Evolutionary conservation across 2,113 vertebrate species (phyloP).

Genomic region (Eptesicus fuscus): DNA sequence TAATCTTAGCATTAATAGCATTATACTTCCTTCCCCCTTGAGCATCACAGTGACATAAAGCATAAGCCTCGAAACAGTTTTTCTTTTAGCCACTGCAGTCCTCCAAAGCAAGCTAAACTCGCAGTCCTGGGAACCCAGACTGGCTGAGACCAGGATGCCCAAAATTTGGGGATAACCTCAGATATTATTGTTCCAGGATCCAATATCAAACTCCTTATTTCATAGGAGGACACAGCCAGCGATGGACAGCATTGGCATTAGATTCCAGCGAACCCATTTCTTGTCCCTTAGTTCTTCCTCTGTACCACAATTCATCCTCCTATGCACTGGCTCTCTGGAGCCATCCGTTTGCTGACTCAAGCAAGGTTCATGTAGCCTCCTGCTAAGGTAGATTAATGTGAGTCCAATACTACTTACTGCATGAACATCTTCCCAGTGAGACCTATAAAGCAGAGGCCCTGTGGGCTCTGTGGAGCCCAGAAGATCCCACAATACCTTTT

Average conservation of each 20-base stretch:
- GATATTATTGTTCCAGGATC: background rate
- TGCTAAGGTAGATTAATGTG: slow-evolving; percentile 20
- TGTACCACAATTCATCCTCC: background rate
- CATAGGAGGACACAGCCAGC: background rate
- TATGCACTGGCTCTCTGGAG: background rate
- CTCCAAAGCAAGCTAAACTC: background rate
- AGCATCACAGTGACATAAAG: background rate
- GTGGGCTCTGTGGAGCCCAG: background rate
- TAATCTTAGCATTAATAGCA: background rate
- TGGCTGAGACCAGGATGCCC: background rate
- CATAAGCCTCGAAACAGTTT: background rate
- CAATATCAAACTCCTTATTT: background rate
- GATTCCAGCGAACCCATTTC: background rate
- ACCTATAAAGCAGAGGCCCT: background rate
- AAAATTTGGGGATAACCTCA: background rate
- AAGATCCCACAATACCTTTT: background rate
- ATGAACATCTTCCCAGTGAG: background rate
- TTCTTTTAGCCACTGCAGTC: background rate
- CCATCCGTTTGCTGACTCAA: background rate
- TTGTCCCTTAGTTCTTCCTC: background rate
- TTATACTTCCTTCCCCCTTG: background rate
- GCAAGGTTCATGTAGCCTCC: background rate
- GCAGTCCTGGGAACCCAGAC: background rate
- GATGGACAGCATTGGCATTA: background rate
- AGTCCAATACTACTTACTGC: background rate